Conservation (phyloP, 2,797 vertebrate species). For the Lepus oiostolus region DNA sequence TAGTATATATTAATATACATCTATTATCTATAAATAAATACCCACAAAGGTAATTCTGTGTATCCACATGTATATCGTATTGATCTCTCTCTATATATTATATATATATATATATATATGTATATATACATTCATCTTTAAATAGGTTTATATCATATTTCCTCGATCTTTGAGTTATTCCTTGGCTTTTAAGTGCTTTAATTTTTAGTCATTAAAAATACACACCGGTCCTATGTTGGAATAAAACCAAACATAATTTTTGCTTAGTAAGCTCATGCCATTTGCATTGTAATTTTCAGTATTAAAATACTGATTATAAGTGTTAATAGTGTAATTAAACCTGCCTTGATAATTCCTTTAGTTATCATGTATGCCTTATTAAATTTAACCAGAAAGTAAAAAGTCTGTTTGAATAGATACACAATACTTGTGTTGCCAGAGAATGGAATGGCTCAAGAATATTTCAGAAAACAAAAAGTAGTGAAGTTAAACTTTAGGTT, state of each 20-base stretch:
- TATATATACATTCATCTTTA: background rate
- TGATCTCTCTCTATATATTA: background rate
- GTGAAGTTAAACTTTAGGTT: background rate
- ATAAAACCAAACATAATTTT: background rate
- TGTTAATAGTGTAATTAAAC: background rate
- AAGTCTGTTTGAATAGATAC: background rate
- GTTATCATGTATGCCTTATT: background rate
- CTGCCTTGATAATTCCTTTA: background rate
- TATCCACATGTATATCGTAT: background rate
- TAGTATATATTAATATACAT: background rate
- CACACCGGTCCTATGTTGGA: background rate
- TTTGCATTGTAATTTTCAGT: background rate
- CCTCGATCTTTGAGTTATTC: background rate
- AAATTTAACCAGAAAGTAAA: background rate
- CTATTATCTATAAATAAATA: background rate
- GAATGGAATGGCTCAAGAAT: background rate
- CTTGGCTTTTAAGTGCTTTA: background rate
- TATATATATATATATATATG: background rate
- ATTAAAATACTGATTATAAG: background rate
- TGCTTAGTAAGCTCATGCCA: background rate
- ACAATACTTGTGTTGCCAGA: background rate
- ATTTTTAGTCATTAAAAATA: background rate
- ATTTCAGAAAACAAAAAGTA: conserved; percentile 1
- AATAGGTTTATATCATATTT: background rate
- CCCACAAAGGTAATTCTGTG: background rate